Evolutionary conservation across 2,113 vertebrate genomes (phyloP).

Genomic region (Meleagris gallopavo): DNA sequence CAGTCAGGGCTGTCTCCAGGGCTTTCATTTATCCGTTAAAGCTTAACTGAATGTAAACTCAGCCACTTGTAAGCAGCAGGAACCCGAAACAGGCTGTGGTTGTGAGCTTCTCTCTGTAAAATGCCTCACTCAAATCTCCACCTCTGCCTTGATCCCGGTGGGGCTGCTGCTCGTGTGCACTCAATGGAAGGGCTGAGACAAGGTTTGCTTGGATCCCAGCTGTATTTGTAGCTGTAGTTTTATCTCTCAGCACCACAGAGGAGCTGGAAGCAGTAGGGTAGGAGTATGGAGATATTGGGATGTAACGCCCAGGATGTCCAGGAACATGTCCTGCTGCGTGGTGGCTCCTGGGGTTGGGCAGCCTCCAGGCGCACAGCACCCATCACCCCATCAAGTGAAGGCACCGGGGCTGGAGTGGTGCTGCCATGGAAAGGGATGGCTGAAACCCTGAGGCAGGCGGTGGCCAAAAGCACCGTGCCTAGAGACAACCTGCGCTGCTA

Average conservation of each 20-base stretch:
- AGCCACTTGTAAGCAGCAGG: slow-evolving; percentile 40
- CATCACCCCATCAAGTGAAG: neutral
- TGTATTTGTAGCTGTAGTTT: neutral
- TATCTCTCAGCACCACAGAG: neutral
- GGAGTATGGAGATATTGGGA: neutral
- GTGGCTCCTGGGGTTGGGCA: neutral
- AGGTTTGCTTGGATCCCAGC: accelerated
- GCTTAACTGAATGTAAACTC: slow-evolving; percentile 55
- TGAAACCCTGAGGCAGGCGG: neutral
- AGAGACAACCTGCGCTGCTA: neutral
- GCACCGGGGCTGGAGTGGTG: neutral
- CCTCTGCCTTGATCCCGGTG: neutral
- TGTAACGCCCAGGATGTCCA: neutral
- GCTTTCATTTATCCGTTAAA: slow-evolving; percentile 56
- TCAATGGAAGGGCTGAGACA: neutral
- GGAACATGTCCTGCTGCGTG: neutral
- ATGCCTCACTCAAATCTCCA: neutral
- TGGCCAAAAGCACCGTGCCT: neutral
- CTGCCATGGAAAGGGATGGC: neutral
- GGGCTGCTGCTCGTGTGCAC: neutral
- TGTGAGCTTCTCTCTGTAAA: neutral
- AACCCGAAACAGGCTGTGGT: neutral
- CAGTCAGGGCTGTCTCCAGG: slow-evolving; percentile 29
- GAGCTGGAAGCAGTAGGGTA: neutral
- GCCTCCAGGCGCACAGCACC: neutral